A percentile compares a stretch with the other conserved stretches of the same genome.
These are phyloP conservation scores for Mamestra brassicae DNA, from an alignment of 2,888 invertebrate genomes.

Conservation along the genomic window DNA sequence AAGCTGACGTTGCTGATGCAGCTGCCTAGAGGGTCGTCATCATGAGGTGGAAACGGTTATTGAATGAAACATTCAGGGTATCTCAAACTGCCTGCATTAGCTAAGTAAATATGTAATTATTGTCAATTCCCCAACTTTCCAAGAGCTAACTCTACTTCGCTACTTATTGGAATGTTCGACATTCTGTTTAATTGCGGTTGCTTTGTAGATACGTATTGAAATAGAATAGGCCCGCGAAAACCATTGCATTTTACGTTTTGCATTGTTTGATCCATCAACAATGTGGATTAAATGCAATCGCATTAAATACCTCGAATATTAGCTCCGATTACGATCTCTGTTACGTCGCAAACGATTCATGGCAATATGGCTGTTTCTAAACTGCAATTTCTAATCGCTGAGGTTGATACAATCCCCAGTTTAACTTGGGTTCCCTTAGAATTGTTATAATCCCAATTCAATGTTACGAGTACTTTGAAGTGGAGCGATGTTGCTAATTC, in stretches of 20 bases:
- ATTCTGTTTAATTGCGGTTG: neutral
- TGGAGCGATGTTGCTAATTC: neutral
- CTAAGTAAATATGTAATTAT: no score
- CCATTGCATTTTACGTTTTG: neutral
- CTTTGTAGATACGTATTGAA: neutral
- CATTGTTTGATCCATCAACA: neutral
- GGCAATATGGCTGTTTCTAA: slow-evolving; percentile 2
- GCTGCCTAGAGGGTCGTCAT: slow-evolving; percentile 79
- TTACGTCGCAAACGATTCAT: slow-evolving; percentile 3
- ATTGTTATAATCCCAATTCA: slow-evolving; percentile 8
- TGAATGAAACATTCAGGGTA: no score
- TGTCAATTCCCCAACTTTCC: no score
- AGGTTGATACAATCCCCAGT: neutral
- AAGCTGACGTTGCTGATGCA: slow-evolving; percentile 50
- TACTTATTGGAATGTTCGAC: neutral
- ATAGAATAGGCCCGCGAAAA: neutral
- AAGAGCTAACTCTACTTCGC: no score
- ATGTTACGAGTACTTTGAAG: slow-evolving; percentile 27
- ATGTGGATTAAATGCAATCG: slow-evolving; percentile 2
- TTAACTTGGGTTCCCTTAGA: neutral
- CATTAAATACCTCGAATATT: neutral
- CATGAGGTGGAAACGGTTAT: neutral
- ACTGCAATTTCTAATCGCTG: slow-evolving; percentile 3
- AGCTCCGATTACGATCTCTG: neutral
- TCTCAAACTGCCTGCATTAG: no score